Evolutionary conservation across 2,113 vertebrate genomes (phyloP), one percentile per base, ranked within the genome.

Genomic region (Gavialis gangeticus): DNA sequence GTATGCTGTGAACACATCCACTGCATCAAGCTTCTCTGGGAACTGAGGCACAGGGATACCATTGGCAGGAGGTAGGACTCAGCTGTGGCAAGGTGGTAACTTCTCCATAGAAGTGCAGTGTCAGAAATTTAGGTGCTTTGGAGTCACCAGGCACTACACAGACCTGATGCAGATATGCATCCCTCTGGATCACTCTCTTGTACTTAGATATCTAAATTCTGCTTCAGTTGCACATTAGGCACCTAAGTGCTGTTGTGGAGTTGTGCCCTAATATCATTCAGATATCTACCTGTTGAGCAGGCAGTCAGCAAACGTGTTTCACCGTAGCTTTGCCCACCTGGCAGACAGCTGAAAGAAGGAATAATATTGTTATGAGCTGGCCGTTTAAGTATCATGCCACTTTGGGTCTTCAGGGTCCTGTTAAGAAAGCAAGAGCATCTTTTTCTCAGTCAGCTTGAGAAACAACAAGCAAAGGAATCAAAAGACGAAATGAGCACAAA

Each of bases 351-450:
- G 28, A 7, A 28, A 83, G 60, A 93, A 66, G 6, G 58, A 75
- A 17, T 0, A 55, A 16, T 28, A 30, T 81, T 75, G 34, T 69
- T 88, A 67, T 60, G 62, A 67, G 13, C 18, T 67, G 63, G 28
- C 13, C 75, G 34, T 82, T 87, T 62, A 46, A 58, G 2, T 87
- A 84, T 58, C 4, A 10, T 77, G 62, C 84, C 59, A 81, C 12
- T 5, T 88, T 30, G 28, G 78, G 73, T 78, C 46, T 77, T 69
- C 69, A 79, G 27, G 5, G 5, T 75, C 6, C 12, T 86, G 15
- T 27, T 92, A 25, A 58, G 54, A 89, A 95, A 87, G 25, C 7
- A 80, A 94, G 83, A 55, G 28, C 37, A n/a, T 24, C 87, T 75
- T 94, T 77, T 57, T 30, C 25, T 57, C n/a, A 79, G 55, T 27